Percentiles rank a stretch among this genome's conserved stretches.
Conservation (phyloP, 2,113 vertebrate species). For the Seriola rivoliana region DNA sequence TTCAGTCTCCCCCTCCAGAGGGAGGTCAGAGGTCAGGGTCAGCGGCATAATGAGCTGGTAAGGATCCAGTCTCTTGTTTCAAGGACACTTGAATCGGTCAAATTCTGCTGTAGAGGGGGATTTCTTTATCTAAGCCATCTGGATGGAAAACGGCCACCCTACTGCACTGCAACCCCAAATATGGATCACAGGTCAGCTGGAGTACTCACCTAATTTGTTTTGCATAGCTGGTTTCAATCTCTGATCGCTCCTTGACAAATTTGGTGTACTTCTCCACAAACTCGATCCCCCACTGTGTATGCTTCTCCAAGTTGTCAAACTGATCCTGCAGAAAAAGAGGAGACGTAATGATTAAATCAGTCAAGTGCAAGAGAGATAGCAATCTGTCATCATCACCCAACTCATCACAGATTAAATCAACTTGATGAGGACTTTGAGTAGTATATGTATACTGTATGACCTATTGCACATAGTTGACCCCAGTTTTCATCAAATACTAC, state of each 20-base stretch:
- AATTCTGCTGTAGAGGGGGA: conserved; percentile 10
- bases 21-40: conserved; percentile 58
- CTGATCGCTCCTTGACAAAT: conserved; percentile 96
- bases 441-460: background rate
- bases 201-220: conserved; percentile 96
- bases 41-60: conserved; percentile 6
- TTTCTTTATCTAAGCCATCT: conserved; percentile 28
- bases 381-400: background rate
- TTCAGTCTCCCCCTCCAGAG: conserved; percentile 12
- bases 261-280: conserved; percentile 96
- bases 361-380: background rate
- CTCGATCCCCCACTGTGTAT: conserved; percentile 96
- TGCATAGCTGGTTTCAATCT: conserved; percentile 97
- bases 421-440: background rate
- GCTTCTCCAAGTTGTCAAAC: conserved; percentile 98
- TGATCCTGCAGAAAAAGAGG: conserved; percentile 89
- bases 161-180: background rate
- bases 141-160: background rate
- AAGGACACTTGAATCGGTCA: conserved; percentile 55
- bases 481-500: background rate
- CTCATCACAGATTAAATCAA: background rate
- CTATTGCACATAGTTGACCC: background rate
- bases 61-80: conserved; percentile 44
- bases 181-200: background rate
- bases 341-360: background rate